These are phyloP conservation scores for Columba janthina DNA, from an alignment of 2,113 vertebrate genomes.

Conservation along the genomic window DNA sequence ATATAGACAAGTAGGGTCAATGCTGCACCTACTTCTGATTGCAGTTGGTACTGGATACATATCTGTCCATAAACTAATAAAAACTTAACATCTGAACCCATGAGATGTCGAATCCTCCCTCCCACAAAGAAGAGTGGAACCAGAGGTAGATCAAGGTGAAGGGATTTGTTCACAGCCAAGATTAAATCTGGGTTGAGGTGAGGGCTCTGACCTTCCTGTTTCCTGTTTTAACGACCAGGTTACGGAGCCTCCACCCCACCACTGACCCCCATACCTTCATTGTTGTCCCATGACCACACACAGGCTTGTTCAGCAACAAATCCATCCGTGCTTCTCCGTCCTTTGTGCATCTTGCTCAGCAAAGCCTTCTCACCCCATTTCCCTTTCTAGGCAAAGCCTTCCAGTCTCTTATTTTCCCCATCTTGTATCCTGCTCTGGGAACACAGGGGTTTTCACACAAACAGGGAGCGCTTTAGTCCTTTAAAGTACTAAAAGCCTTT, in stretches of 20 bases:
- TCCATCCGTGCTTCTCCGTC: background rate
- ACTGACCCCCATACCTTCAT: constrained; percentile 50
- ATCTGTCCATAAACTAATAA: background rate
- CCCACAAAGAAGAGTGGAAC: background rate
- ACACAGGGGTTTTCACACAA: fast-evolving
- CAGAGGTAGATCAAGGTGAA: background rate
- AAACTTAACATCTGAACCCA: background rate
- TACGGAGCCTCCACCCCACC: background rate
- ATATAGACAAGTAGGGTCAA: fast-evolving
- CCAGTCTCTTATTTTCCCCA: background rate
- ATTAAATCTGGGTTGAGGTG: background rate
- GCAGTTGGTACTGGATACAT: background rate
- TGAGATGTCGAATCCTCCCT: background rate
- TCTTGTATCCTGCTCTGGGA: fast-evolving
- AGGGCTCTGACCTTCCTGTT: constrained; percentile 24
- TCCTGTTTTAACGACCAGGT: background rate
- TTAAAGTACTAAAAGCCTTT: background rate
- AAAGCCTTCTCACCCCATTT: background rate
- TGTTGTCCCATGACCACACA: background rate
- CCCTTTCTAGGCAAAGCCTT: constrained; percentile 27
- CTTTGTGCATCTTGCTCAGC: background rate
- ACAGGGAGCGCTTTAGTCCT: background rate
- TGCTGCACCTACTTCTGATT: background rate
- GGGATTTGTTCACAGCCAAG: background rate
- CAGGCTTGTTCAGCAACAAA: background rate